These are phyloP conservation scores for Coelopa frigida DNA, from an alignment of 1,140 invertebrate genomes.

Conservation along the genomic window DNA sequence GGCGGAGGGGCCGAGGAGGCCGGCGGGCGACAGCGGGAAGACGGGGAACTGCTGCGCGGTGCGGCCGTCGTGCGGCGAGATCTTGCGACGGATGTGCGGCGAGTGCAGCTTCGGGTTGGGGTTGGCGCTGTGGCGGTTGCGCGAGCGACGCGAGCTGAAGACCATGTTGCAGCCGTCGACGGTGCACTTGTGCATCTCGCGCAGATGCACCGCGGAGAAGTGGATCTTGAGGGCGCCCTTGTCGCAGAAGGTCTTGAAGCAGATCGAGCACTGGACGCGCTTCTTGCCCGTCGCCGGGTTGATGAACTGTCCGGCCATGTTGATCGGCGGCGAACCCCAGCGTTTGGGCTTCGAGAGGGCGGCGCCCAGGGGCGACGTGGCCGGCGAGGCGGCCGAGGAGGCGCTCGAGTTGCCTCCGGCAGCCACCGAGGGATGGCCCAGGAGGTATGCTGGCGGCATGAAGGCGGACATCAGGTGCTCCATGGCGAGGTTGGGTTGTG, in stretches of 20 bases:
- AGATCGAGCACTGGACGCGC: constrained; percentile 95
- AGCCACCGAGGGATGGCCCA: constrained; percentile 21
- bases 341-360: constrained; percentile 29
- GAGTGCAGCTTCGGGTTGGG: constrained; percentile 98
- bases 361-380: constrained; percentile 25
- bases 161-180: constrained; percentile 73
- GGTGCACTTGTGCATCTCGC: constrained; percentile 72
- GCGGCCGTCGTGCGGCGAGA: constrained; percentile 85
- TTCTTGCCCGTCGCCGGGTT: constrained; percentile 91
- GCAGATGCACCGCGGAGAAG: constrained; percentile 89
- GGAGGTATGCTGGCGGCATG: constrained; percentile 35
- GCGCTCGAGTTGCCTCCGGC: constrained; percentile 10
- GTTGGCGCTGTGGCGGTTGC: constrained; percentile 84
- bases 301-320: constrained; percentile 80
- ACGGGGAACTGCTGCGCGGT: constrained; percentile 78
- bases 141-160: constrained; percentile 66
- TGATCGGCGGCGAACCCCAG: constrained; percentile 60
- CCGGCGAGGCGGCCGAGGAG: constrained; percentile 22
- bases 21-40: constrained; percentile 32
- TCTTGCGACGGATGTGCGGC: constrained; percentile 83
- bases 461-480: constrained; percentile 41
- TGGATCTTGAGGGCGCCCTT: constrained; percentile 99
- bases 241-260: constrained; percentile 98
- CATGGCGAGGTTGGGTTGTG: constrained; percentile 18
- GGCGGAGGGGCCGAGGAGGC: constrained; percentile 16